Evolutionary conservation across 1,140 invertebrate species (phyloP), one percentile per base, ranked within the genome.

Genomic region (Melanaphis sacchari): DNA sequence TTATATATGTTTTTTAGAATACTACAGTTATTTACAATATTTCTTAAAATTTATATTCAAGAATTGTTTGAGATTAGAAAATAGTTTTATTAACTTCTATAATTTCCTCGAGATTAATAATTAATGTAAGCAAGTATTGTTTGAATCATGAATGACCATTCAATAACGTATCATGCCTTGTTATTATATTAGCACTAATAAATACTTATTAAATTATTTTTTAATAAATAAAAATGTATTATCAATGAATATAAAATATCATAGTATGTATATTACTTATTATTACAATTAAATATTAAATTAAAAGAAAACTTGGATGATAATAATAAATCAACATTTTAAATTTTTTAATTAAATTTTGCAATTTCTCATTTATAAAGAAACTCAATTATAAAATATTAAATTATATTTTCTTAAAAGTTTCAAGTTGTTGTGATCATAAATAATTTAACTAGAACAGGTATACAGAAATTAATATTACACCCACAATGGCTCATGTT

Each of bases 381-480:
- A 76, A 76, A 76, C n/a, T n/a, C 59, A 76, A 76, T 76, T 76
- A 76, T 76, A 76, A 76, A 76, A 76, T 76, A 76, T 76, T 76
- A 76, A n/a, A 76, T 76, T 76, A 0, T n/a, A n/a, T 76, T 76
- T 76, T 76, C 59, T 76, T n/a, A 76, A 76, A 76, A 76, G 31
- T 76, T n/a, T 76, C n/a, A 18, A 76, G 59, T n/a, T 76, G n/a
- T 18, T n/a, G 59, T 76, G n/a, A 76, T 76, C 59, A 76, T 76
- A 76, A 76, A 76, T 76, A n/a, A 76, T 76, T n/a, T 76, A 76
- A 76, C 59, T 66, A 66, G 59, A 66, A 76, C 59, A 18, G 11
- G n/a, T 76, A 76, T n/a, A 76, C 31, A 76, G 15, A 76, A 66
- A 76, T 76, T 76, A 76, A n/a, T 76, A 49, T 21, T 21, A 76